phyloP scores from a whole-genome alignment of 2,797 vertebrate species.

The Phalloptychus januarius region DNA sequence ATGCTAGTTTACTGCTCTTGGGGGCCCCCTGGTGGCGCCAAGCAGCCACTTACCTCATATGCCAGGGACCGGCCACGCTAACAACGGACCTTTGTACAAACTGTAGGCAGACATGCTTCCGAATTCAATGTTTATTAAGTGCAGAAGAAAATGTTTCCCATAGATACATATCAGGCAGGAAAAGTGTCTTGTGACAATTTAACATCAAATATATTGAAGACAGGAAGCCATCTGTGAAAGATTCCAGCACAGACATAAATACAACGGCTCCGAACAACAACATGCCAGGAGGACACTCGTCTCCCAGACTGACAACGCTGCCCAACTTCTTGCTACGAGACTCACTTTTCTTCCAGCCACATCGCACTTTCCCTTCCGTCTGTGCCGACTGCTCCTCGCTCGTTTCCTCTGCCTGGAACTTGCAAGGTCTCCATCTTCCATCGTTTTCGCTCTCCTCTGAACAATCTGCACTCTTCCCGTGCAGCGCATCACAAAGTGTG shows the following conservation, averaged over 20 bases:
- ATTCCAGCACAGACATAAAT: slow-evolving; percentile 79
- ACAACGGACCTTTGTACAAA: slow-evolving; percentile 6
- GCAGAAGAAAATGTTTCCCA: slow-evolving; percentile 63
- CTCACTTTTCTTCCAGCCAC: not conserved
- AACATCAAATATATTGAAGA: slow-evolving; percentile 45
- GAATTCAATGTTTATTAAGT: slow-evolving; percentile 70
- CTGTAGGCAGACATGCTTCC: slow-evolving; percentile 9
- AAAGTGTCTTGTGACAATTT: slow-evolving; percentile 36
- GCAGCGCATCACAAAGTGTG: not conserved
- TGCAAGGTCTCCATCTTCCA: not conserved
- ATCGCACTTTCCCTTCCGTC: not conserved
- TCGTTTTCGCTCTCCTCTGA: not conserved
- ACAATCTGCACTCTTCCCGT: slow-evolving; percentile 4
- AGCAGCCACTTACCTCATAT: too few species aligned
- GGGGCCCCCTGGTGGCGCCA: too few species aligned
- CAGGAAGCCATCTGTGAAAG: slow-evolving; percentile 72
- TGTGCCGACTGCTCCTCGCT: not conserved
- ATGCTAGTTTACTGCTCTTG: too few species aligned
- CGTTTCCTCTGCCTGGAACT: not conserved
- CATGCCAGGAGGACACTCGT: slow-evolving; percentile 5
- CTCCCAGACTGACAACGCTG: not conserved
- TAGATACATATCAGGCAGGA: slow-evolving; percentile 27
- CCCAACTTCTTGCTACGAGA: not conserved
- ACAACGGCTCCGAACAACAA: slow-evolving; percentile 46
- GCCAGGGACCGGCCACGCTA: not conserved